Percentiles rank a stretch among this genome's conserved stretches.
Evolutionary conservation across 2,888 invertebrate genomes (phyloP).

Genomic region (Caenorhabditis virilis): DNA sequence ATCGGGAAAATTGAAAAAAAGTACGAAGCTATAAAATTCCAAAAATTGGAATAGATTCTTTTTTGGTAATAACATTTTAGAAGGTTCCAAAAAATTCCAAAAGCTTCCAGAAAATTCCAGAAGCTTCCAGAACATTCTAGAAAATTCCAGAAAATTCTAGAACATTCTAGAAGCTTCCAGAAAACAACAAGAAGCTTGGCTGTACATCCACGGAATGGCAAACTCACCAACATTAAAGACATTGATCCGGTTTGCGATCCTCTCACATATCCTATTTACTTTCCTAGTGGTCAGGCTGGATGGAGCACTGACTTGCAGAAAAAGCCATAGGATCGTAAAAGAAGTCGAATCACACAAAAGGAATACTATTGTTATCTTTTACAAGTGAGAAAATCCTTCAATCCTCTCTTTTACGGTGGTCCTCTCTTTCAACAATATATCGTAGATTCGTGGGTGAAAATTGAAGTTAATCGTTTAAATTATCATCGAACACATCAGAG

Average conservation of each 20-base stretch:
- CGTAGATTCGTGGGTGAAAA: conserved; percentile 69
- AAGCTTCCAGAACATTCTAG: no score
- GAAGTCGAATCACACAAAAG: conserved; percentile 46
- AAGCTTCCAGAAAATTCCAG: no score
- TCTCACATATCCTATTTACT: conserved; percentile 69
- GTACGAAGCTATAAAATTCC: no score
- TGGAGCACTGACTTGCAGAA: conserved; percentile 11
- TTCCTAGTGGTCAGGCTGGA: conserved; percentile 50
- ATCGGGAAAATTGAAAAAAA: no score
- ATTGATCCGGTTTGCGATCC: conserved; percentile 67
- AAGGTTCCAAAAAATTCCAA: no score
- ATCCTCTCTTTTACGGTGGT: conserved; percentile 54
- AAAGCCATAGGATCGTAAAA: not conserved
- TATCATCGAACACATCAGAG: conserved; percentile 66
- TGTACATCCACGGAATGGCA: conserved; percentile 53
- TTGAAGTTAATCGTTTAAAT: conserved; percentile 67
- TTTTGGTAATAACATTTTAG: no score
- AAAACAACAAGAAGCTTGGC: conserved; percentile 64
- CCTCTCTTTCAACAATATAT: conserved; percentile 66
- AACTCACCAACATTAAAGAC: conserved; percentile 61
- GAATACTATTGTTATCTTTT: conserved; percentile 8
- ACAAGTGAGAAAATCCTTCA: conserved; percentile 36
- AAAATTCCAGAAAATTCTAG: no score
- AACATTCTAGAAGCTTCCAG: no score
- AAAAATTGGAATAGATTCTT: no score